Conservation (phyloP, 2,797 vertebrate species). For the Cuniculus paca region DNA sequence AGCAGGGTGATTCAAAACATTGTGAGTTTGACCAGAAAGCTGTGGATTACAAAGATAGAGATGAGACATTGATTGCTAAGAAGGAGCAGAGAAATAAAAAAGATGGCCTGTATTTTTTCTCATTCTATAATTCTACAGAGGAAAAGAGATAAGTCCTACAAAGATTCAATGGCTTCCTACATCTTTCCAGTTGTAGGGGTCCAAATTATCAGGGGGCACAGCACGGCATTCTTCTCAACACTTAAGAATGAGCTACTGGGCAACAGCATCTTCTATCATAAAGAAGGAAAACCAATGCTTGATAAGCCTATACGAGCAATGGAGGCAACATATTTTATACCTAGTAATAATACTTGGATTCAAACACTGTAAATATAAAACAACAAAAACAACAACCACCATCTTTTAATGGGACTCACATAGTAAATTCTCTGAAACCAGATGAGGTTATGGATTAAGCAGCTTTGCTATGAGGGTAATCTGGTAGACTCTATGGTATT, state of each 20-base stretch:
- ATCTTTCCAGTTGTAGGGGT: neutral
- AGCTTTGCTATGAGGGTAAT: neutral
- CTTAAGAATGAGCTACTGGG: neutral
- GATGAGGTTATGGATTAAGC: neutral
- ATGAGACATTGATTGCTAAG: too few relatives aligned
- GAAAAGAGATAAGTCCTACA: neutral
- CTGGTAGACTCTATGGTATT: neutral
- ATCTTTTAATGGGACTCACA: neutral
- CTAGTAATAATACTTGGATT: neutral
- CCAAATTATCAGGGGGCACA: neutral
- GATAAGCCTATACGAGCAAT: neutral
- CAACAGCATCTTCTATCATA: neutral
- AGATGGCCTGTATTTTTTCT: neutral
- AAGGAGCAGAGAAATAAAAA: too few relatives aligned
- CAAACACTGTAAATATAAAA: neutral
- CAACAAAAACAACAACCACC: neutral
- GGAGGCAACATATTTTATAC: neutral
- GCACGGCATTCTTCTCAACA: neutral
- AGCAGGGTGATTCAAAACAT: too few relatives aligned
- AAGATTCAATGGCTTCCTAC: neutral
- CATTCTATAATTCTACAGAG: neutral
- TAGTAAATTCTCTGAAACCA: neutral
- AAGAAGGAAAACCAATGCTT: neutral
- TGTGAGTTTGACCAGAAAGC: too few relatives aligned
- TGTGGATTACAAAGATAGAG: too few relatives aligned